phyloP scores from a whole-genome alignment of 2,113 vertebrate genomes.

The Jacana jacana region DNA sequence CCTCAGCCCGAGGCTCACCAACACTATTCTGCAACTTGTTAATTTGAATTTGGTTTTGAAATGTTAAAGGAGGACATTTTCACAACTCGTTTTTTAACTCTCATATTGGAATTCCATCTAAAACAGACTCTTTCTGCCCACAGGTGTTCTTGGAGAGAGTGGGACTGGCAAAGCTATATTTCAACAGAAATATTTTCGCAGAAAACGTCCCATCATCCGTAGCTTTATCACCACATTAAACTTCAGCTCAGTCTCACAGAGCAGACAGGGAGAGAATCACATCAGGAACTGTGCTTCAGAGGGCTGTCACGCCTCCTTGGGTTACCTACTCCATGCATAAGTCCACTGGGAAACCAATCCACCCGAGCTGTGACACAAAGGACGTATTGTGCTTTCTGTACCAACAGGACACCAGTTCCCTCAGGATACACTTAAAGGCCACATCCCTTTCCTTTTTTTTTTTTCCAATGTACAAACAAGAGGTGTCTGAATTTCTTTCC shows the following conservation, averaged over 20 bases:
- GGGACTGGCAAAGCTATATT: neutral
- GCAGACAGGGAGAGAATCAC: neutral
- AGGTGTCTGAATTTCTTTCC: neutral
- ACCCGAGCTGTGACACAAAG: neutral
- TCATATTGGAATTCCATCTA: neutral
- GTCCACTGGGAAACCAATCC: neutral
- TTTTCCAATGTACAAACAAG: neutral
- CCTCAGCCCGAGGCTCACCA: neutral
- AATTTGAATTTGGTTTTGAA: neutral
- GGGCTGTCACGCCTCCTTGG: neutral
- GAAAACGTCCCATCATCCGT: neutral
- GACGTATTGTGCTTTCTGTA: neutral
- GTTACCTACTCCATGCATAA: neutral
- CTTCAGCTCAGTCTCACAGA: neutral
- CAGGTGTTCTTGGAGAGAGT: fast-evolving
- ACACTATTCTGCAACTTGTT: neutral
- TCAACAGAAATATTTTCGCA: neutral
- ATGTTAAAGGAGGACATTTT: neutral
- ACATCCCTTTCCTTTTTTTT: neutral
- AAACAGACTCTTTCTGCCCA: neutral
- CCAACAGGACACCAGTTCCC: neutral
- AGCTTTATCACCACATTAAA: neutral
- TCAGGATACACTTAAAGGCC: neutral
- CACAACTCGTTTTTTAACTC: neutral
- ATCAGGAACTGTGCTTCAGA: neutral